Conservation (phyloP, 2,888 invertebrate species). For the Leptothorax acervorum region DNA sequence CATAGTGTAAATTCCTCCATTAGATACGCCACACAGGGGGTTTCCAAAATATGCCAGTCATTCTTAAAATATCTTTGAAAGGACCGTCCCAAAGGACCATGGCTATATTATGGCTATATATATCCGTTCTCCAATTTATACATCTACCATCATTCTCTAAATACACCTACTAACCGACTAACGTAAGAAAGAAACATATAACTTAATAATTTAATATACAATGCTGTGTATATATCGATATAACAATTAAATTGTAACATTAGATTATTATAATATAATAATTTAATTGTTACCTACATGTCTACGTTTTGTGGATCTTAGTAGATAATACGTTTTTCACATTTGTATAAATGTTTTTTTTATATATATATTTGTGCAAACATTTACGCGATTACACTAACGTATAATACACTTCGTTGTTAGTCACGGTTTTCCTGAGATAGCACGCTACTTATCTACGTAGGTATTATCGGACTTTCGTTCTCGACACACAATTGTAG, state of each 20-base stretch:
- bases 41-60: slow-evolving; percentile 49
- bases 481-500: slow-evolving; percentile 7
- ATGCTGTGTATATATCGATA: background rate
- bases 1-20: slow-evolving; percentile 45
- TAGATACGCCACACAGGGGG: background rate
- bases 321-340: background rate
- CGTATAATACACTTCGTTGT: too few species aligned
- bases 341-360: background rate
- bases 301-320: background rate
- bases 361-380: background rate
- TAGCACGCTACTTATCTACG: background rate
- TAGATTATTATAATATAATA: background rate
- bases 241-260: background rate
- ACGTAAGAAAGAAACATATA: background rate
- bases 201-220: background rate
- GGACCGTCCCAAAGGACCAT: background rate
- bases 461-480: background rate
- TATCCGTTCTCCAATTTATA: background rate
- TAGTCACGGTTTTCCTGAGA: background rate
- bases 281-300: background rate
- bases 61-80: slow-evolving; percentile 38
- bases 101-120: background rate
- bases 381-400: background rate
- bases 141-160: background rate
- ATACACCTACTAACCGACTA: background rate